Percentiles rank a stretch among this genome's conserved stretches.
Conservation (phyloP, 2,797 vertebrate species). For the Hydrophis major region DNA sequence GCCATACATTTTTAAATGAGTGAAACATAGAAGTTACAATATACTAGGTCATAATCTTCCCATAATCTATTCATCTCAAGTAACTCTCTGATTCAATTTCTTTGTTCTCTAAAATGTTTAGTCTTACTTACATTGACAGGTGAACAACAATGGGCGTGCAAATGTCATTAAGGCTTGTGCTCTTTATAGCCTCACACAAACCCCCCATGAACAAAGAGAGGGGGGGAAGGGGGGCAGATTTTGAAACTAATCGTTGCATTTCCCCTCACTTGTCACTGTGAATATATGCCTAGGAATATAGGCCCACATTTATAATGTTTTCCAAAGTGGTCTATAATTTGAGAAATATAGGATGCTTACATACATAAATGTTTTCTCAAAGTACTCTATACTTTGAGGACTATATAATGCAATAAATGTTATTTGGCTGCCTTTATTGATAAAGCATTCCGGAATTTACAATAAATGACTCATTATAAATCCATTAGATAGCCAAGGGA, state of each 20-base stretch:
- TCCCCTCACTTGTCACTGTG: background rate
- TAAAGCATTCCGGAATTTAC: background rate
- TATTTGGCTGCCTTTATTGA: background rate
- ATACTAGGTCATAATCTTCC: conserved; percentile 37
- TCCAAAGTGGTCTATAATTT: background rate
- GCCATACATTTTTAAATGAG: conserved; percentile 24
- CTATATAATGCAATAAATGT: background rate
- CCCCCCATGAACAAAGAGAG: background rate
- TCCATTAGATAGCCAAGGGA: background rate
- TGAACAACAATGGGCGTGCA: conserved; percentile 19
- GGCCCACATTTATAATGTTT: background rate
- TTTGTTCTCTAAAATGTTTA: conserved; percentile 26
- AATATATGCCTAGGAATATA: background rate
- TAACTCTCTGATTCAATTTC: conserved; percentile 22
- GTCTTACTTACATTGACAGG: conserved; percentile 30
- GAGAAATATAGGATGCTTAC: background rate
- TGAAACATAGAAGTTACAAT: conserved; percentile 14
- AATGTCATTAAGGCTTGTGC: conserved; percentile 27
- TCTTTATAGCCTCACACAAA: background rate
- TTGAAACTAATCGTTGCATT: background rate
- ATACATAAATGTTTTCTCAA: background rate
- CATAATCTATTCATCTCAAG: conserved; percentile 30
- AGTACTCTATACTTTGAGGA: background rate
- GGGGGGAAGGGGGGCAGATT: background rate
- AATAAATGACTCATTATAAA: background rate